Evolutionary conservation across 1,140 invertebrate genomes (phyloP).

Genomic region (Drosophila erecta): DNA sequence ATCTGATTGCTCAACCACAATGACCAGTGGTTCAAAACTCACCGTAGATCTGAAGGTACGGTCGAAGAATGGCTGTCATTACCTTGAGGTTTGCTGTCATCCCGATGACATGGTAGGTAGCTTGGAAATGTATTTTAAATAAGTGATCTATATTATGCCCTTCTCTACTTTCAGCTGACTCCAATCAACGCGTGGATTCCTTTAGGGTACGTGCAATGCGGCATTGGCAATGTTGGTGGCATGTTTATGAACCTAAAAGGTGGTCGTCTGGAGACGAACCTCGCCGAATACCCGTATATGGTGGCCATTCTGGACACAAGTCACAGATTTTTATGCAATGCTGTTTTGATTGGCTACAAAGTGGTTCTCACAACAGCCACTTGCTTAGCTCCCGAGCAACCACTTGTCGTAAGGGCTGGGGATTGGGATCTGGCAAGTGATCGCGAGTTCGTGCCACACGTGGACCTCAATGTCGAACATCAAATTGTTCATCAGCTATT

Average conservation of each 20-base stretch:
- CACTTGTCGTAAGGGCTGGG: constrained; percentile 12
- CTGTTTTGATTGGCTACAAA: neutral
- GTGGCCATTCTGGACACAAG: neutral
- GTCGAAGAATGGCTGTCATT: neutral
- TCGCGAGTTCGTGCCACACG: constrained; percentile 5
- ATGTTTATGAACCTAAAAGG: neutral
- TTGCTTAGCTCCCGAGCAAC: neutral
- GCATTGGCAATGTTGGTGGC: neutral
- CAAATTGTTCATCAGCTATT: neutral
- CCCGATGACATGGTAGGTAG: constrained; percentile 1
- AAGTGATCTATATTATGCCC: neutral
- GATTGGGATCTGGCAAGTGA: constrained; percentile 37
- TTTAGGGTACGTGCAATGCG: neutral
- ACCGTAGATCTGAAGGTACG: neutral
- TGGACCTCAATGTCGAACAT: neutral
- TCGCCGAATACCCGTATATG: neutral
- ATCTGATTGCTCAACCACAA: neutral
- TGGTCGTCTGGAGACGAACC: neutral
- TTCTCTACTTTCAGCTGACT: too few relatives aligned
- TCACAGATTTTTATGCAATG: neutral
- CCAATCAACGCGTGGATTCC: neutral
- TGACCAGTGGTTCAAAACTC: neutral
- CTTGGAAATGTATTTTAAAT: too few relatives aligned
- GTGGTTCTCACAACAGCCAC: constrained; percentile 19
- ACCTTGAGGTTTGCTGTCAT: constrained; percentile 32